Evolutionary conservation across 2,113 vertebrate genomes (phyloP).

Genomic region (Lepisosteus osseus): DNA sequence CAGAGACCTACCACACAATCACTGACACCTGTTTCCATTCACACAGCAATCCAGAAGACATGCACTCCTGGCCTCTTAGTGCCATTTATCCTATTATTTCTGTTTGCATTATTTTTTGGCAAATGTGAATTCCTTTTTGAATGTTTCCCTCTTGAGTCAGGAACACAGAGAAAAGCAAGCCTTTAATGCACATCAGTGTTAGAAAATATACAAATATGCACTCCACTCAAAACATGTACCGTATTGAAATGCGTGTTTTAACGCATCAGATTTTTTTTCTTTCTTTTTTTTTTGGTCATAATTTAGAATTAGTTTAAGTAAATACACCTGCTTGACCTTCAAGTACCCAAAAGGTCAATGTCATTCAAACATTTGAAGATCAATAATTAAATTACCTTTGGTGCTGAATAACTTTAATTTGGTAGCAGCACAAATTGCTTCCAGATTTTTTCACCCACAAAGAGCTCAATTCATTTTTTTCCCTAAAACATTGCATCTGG

Average conservation of each 20-base stretch:
- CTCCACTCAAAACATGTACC: too few relatives aligned
- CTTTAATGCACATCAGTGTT: constrained; percentile 11
- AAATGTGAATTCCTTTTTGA: constrained; percentile 39
- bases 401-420: constrained; percentile 77
- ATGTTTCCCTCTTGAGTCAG: constrained; percentile 47
- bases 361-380: constrained; percentile 82
- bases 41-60: constrained; percentile 52
- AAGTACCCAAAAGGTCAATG: constrained; percentile 69
- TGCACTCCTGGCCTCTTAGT: constrained; percentile 62
- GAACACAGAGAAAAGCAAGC: constrained; percentile 38
- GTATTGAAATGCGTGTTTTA: too few relatives aligned
- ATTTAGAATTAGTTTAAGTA: constrained; percentile 73
- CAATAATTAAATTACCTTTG: constrained; percentile 78
- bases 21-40: constrained; percentile 77
- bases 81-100: constrained; percentile 39
- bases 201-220: too few relatives aligned
- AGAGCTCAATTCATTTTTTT: constrained; percentile 46
- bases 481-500: constrained; percentile 57
- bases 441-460: constrained; percentile 67
- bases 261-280: too few relatives aligned
- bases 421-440: constrained; percentile 74
- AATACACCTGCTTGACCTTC: constrained; percentile 72
- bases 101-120: constrained; percentile 46
- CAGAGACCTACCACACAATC: constrained; percentile 76
- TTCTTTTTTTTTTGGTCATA: constrained; percentile 46